Conservation (phyloP, 2,797 vertebrate species). For the Dendrocincla fuliginosa region DNA sequence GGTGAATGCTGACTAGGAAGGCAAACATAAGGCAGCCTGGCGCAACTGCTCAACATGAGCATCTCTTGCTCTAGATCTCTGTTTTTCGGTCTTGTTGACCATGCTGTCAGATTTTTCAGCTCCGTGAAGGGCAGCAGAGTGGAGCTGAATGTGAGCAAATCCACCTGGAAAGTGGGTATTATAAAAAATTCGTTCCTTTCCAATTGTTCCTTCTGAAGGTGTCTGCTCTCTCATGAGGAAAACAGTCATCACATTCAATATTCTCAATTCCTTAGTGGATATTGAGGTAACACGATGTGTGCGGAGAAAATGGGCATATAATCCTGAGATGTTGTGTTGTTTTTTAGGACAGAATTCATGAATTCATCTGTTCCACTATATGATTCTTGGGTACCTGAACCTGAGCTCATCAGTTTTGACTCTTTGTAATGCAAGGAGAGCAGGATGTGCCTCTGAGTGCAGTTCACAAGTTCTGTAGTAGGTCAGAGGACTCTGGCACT, state of each 20-base stretch:
- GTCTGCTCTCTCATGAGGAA: neutral
- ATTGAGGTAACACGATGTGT: neutral
- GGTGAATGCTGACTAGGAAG: neutral
- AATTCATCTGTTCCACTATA: neutral
- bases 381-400: neutral
- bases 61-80: neutral
- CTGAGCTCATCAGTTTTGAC: neutral
- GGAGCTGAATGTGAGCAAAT: neutral
- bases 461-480: neutral
- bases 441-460: too few species aligned
- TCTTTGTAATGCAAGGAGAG: neutral
- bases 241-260: fast-evolving
- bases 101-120: neutral
- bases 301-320: neutral
- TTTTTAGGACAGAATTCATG: neutral
- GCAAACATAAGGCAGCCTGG: neutral
- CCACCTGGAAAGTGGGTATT: neutral
- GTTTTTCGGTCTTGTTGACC: neutral
- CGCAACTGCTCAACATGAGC: neutral
- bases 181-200: neutral
- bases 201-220: neutral
- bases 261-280: neutral
- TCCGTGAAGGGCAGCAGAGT: neutral
- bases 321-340: neutral
- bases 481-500: neutral